Evolutionary conservation across 2,797 vertebrate species (phyloP).

Genomic region (Crenuchus spilurus): DNA sequence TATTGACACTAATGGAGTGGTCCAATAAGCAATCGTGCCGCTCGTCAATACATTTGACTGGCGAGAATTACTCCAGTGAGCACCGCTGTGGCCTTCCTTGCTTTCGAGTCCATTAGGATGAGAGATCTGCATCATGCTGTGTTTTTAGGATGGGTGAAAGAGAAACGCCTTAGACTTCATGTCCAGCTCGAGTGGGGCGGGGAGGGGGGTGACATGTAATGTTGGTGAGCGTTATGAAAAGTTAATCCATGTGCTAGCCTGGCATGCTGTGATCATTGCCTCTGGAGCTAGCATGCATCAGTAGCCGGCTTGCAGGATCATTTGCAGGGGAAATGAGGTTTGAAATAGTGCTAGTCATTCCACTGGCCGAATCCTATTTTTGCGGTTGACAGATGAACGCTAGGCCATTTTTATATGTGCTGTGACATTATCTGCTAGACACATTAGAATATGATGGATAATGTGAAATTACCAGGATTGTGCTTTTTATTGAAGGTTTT

Average conservation of each 20-base stretch:
- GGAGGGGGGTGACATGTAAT: slow-evolving; percentile 36
- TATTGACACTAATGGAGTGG: slow-evolving; percentile 43
- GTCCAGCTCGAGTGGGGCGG: slow-evolving; percentile 29
- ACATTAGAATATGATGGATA: slow-evolving; percentile 36
- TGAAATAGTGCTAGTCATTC: slow-evolving; percentile 62
- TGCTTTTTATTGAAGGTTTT: slow-evolving; percentile 2
- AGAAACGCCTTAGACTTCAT: slow-evolving; percentile 11
- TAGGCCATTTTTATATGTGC: slow-evolving; percentile 55
- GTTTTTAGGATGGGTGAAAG: slow-evolving; percentile 15
- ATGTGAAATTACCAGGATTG: slow-evolving; percentile 20
- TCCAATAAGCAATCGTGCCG: slow-evolving; percentile 31
- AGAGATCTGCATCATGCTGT: slow-evolving; percentile 1
- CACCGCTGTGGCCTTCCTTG: slow-evolving; percentile 4
- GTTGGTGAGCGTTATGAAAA: slow-evolving; percentile 62
- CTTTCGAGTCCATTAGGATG: background rate
- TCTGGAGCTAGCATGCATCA: slow-evolving; percentile 55
- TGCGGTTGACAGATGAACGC: slow-evolving; percentile 57
- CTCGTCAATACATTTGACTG: slow-evolving; percentile 47
- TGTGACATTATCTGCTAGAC: slow-evolving; percentile 47
- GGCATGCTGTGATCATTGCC: slow-evolving; percentile 52
- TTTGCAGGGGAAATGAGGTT: slow-evolving; percentile 63
- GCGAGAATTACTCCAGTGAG: slow-evolving; percentile 27
- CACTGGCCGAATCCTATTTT: slow-evolving; percentile 58
- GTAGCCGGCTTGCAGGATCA: slow-evolving; percentile 49
- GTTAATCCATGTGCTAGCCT: slow-evolving; percentile 59